phyloP scores from a whole-genome alignment of 2,113 vertebrate genomes.

The Callocephalon fimbriatum region DNA sequence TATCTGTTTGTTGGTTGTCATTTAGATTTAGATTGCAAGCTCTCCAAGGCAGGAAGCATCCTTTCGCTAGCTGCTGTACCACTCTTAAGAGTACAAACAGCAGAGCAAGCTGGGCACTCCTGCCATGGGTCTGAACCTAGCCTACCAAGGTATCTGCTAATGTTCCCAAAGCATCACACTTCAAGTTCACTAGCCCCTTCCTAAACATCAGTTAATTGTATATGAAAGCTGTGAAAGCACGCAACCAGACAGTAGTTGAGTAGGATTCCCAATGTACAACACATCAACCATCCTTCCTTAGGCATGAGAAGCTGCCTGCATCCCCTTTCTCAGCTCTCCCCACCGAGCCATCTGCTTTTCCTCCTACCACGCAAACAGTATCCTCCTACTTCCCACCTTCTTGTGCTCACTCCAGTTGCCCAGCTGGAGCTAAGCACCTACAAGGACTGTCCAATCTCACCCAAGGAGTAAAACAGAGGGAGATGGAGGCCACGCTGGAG shows the following conservation, averaged over 20 bases:
- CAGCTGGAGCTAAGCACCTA: background rate
- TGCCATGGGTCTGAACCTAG: background rate
- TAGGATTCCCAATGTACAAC: background rate
- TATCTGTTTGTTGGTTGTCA: background rate
- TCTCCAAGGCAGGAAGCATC: background rate
- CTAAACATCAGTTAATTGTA: accelerated
- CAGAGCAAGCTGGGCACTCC: background rate
- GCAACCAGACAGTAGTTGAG: background rate
- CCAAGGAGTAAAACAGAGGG: background rate
- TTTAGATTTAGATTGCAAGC: background rate
- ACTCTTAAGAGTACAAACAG: background rate
- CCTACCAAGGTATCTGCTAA: background rate
- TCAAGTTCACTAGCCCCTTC: background rate
- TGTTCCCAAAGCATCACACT: accelerated
- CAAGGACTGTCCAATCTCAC: background rate
- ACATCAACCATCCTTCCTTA: background rate
- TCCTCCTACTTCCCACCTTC: background rate
- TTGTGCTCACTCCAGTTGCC: background rate
- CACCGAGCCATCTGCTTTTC: conserved; percentile 11
- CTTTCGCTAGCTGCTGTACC: background rate
- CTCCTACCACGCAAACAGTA: background rate
- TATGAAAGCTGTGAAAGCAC: background rate
- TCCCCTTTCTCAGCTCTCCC: background rate
- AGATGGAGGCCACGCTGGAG: background rate
- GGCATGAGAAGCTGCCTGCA: background rate